phyloP scores from a whole-genome alignment of 2,797 vertebrate genomes.

The Clarias fuscus region DNA sequence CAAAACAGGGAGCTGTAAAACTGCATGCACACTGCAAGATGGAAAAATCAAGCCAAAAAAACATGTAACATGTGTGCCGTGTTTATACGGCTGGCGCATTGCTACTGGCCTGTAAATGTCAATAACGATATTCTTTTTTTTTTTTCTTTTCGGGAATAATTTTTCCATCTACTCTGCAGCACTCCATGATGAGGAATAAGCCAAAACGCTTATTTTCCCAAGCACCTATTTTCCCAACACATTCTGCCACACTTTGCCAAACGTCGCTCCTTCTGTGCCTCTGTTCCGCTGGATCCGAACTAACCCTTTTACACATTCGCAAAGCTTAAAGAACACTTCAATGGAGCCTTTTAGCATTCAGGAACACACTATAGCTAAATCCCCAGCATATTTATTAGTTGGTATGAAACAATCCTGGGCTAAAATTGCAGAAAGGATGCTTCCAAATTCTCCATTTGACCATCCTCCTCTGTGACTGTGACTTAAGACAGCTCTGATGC shows the following conservation, averaged over 20 bases:
- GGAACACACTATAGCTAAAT: conserved; percentile 9
- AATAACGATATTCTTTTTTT: neutral
- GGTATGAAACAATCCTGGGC: conserved; percentile 19
- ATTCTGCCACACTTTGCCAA: neutral
- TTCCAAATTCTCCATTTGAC: conserved; percentile 30
- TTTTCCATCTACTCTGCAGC: neutral
- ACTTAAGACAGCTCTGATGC: conserved; percentile 25
- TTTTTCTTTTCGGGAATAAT: neutral
- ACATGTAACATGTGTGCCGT: neutral
- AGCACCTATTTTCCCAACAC: neutral
- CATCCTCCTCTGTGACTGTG: conserved; percentile 17
- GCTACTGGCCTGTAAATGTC: conserved; percentile 14
- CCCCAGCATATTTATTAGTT: conserved; percentile 18
- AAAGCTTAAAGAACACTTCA: conserved; percentile 8
- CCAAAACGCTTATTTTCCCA: neutral
- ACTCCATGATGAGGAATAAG: neutral
- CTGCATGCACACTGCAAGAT: neutral
- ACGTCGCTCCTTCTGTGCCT: conserved; percentile 3
- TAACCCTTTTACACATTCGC: conserved; percentile 14
- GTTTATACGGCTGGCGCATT: neutral
- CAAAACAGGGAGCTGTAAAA: conserved; percentile 28
- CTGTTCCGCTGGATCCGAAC: conserved; percentile 11
- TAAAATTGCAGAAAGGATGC: conserved; percentile 24
- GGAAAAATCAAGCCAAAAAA: neutral
- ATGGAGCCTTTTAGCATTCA: neutral